phyloP scores from a whole-genome alignment of 2,888 invertebrate species.

The Luffia ferchaultella region DNA sequence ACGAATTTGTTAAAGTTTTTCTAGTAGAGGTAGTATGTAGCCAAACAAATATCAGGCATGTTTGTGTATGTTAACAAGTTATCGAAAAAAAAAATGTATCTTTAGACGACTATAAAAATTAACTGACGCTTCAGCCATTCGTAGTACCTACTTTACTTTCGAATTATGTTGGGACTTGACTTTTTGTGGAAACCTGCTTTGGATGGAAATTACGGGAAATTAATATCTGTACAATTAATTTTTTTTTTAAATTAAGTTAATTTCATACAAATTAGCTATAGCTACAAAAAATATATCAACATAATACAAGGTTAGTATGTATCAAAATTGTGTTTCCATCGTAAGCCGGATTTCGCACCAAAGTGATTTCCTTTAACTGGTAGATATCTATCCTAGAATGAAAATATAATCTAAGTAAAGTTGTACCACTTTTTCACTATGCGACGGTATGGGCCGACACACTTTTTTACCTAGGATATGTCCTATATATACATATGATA shows the following conservation, averaged over 20 bases:
- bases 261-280: no score
- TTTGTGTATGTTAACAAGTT: constrained; percentile 55
- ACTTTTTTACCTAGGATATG: constrained; percentile 23
- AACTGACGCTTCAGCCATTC: no score
- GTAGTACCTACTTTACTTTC: no score
- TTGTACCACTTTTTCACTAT: constrained; percentile 49
- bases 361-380: neutral
- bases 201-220: no score
- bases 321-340: no score
- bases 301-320: no score
- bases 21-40: constrained; percentile 53
- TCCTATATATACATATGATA: constrained; percentile 11
- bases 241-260: no score
- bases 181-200: no score
- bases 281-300: no score
- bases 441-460: constrained; percentile 37
- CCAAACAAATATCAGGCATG: constrained; percentile 41
- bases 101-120: constrained; percentile 29
- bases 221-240: no score
- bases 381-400: neutral
- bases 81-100: constrained; percentile 41
- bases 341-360: neutral
- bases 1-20: constrained; percentile 48
- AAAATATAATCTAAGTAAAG: constrained; percentile 16
- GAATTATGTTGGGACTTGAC: no score